phyloP scores from a whole-genome alignment of 2,888 invertebrate species.

The Tipula unca region DNA sequence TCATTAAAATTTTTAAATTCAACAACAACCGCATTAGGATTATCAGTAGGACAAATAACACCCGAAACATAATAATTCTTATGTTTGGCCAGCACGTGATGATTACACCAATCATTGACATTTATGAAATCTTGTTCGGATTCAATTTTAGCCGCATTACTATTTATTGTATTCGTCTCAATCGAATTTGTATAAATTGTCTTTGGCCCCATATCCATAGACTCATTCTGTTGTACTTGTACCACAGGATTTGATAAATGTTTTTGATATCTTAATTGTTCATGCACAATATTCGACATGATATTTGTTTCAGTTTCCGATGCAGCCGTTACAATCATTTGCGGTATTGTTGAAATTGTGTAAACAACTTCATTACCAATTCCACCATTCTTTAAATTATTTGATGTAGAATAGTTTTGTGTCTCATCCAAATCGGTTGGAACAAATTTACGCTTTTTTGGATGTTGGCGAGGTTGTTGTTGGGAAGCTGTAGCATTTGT shows the following conservation, averaged over 20 bases:
- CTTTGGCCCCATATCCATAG: neutral
- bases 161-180: neutral
- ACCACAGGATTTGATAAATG: neutral
- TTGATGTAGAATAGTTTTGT: constrained; percentile 27
- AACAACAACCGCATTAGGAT: constrained; percentile 63
- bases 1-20: constrained; percentile 67
- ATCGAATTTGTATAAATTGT: neutral
- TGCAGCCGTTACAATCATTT: neutral
- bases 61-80: constrained; percentile 79
- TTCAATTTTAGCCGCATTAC: neutral
- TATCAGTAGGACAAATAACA: constrained; percentile 67
- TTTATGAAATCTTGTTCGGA: constrained; percentile 50
- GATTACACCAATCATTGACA: constrained; percentile 88
- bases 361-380: constrained; percentile 2
- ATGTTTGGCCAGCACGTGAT: constrained; percentile 81
- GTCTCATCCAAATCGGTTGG: constrained; percentile 40
- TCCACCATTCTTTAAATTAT: neutral
- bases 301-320: neutral
- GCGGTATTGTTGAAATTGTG: neutral
- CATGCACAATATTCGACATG: neutral
- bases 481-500: constrained; percentile 34
- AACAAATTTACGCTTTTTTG: constrained; percentile 70
- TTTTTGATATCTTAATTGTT: neutral
- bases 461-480: constrained; percentile 57
- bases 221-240: neutral